phyloP scores from a whole-genome alignment of 1,140 invertebrate species.

The Scaptodrosophila lebanonensis region DNA sequence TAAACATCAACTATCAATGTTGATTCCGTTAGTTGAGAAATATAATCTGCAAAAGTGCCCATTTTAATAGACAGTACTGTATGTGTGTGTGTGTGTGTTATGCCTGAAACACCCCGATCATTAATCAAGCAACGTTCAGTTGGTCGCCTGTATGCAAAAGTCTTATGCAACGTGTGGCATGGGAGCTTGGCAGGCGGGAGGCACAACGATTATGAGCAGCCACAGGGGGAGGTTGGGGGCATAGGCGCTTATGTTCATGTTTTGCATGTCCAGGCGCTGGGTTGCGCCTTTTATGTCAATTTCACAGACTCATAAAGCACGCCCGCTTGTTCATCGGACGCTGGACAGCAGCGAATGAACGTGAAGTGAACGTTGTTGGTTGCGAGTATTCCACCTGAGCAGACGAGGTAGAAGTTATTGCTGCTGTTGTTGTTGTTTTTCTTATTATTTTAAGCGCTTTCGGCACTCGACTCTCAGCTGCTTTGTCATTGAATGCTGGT shows the following conservation, averaged over 20 bases:
- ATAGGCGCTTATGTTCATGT: no score
- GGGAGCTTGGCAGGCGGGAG: no score
- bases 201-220: background rate
- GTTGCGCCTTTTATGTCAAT: conserved; percentile 53
- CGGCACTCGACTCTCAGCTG: conserved; percentile 7
- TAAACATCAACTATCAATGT: no score
- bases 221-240: background rate
- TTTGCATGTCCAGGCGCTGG: conserved; percentile 14
- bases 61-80: no score
- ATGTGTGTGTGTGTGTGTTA: no score
- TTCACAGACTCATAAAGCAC: conserved; percentile 34
- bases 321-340: background rate
- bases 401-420: no score
- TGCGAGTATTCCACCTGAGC: no score
- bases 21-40: no score
- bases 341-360: background rate
- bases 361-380: conserved; percentile 26
- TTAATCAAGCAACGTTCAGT: conserved; percentile 31
- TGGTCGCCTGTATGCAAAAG: conserved; percentile 28
- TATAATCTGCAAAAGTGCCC: no score
- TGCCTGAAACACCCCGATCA: conserved; percentile 41
- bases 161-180: conserved; percentile 26
- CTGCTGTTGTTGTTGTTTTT: no score
- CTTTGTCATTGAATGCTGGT: conserved; percentile 54
- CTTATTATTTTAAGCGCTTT: conserved; percentile 14